Conservation (phyloP, 2,113 vertebrate genomes). For the Pterophyllum scalare region DNA sequence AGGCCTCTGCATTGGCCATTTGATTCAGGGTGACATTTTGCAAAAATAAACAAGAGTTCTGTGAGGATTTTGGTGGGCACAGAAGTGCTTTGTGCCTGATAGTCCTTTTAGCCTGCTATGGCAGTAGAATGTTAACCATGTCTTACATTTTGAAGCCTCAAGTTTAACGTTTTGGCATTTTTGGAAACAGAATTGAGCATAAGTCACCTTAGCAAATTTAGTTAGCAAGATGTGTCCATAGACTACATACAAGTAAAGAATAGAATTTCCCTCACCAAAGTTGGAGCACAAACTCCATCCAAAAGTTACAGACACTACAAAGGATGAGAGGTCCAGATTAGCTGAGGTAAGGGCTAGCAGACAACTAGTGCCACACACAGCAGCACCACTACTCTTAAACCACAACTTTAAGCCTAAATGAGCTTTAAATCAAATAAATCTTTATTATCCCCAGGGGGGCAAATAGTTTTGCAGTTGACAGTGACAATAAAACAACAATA, state of each 20-base stretch:
- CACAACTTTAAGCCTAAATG: neutral
- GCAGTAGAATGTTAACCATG: neutral
- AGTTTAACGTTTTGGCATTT: neutral
- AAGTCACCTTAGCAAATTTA: neutral
- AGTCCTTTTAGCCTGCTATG: neutral
- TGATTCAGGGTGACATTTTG: neutral
- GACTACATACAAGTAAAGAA: neutral
- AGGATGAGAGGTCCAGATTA: neutral
- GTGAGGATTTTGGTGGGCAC: neutral
- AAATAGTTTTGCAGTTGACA: too few species aligned
- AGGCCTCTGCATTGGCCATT: constrained; percentile 10
- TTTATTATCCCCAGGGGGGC: too few species aligned
- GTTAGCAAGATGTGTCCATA: rapidly evolving
- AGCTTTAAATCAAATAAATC: too few species aligned
- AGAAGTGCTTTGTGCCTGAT: neutral
- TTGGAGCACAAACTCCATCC: neutral
- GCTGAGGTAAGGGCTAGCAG: neutral
- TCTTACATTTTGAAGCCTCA: neutral
- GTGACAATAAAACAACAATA: too few species aligned
- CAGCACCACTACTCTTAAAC: neutral
- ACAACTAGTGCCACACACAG: neutral
- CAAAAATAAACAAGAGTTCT: constrained; percentile 15
- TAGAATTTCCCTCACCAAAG: neutral
- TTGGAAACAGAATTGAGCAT: neutral
- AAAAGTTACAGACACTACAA: neutral